phyloP scores from a whole-genome alignment of 2,888 invertebrate genomes.

The Sylvicola fuscatus region DNA sequence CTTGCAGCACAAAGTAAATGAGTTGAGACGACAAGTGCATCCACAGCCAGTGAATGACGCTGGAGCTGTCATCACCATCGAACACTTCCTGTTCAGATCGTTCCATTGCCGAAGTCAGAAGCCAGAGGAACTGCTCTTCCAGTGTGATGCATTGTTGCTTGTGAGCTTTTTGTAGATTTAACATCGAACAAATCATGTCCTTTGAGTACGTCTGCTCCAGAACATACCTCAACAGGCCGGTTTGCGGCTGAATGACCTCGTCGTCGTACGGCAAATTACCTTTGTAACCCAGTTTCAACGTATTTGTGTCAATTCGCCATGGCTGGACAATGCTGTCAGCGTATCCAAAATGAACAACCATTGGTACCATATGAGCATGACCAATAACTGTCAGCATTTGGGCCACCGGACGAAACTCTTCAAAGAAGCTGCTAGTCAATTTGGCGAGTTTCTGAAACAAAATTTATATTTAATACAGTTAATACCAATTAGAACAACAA shows the following conservation, averaged over 20 bases:
- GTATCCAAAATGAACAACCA: conserved; percentile 83
- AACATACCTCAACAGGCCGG: conserved; percentile 68
- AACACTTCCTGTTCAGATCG: conserved; percentile 49
- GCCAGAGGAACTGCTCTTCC: conserved; percentile 81
- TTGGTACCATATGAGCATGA: conserved; percentile 76
- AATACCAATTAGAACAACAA: background rate
- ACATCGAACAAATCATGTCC: conserved; percentile 90
- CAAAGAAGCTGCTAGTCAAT: conserved; percentile 70
- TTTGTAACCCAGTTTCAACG: conserved; percentile 40
- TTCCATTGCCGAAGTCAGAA: conserved; percentile 84
- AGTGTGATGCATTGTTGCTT: conserved; percentile 61
- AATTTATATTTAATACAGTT: conserved; percentile 1
- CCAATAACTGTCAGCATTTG: conserved; percentile 92
- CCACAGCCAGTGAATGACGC: conserved; percentile 58
- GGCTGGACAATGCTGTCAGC: conserved; percentile 78
- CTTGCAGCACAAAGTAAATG: conserved; percentile 58
- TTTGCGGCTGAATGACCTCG: conserved; percentile 74
- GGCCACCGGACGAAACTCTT: conserved; percentile 81
- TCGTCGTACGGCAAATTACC: conserved; percentile 73
- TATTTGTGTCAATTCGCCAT: conserved; percentile 78
- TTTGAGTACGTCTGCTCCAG: conserved; percentile 87
- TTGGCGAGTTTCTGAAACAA: conserved; percentile 54
- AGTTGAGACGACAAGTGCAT: conserved; percentile 83
- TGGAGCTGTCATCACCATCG: conserved; percentile 29
- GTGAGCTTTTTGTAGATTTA: conserved; percentile 65